Conservation (phyloP, 2,797 vertebrate genomes). For the Borostomias antarcticus region DNA sequence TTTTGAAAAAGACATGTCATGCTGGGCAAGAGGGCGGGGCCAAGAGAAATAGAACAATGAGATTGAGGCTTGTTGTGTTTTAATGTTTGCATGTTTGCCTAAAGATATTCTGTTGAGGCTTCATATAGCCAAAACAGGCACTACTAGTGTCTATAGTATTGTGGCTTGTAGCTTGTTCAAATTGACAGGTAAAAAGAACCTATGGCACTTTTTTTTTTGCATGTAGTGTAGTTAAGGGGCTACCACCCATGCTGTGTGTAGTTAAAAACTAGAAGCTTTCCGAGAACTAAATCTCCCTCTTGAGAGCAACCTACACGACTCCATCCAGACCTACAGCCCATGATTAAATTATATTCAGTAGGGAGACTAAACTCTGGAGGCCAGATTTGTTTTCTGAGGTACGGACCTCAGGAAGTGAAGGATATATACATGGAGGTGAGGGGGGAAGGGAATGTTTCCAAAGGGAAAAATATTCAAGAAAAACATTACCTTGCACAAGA, state of each 20-base stretch:
- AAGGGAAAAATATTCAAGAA: background rate
- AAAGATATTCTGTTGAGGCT: background rate
- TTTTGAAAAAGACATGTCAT: conserved; percentile 56
- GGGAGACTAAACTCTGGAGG: background rate
- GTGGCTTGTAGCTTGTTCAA: background rate
- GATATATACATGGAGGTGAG: background rate
- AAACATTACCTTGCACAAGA: background rate
- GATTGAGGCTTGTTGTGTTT: background rate
- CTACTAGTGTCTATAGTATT: background rate
- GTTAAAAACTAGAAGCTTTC: background rate
- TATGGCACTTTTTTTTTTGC: too few relatives aligned
- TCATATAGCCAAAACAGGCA: background rate
- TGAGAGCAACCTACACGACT: too few relatives aligned
- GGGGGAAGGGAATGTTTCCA: too few relatives aligned
- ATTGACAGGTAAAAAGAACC: background rate
- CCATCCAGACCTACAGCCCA: background rate
- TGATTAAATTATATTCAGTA: conserved; percentile 1
- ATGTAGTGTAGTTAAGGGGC: background rate
- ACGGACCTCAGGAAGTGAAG: background rate
- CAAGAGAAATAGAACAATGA: conserved; percentile 39
- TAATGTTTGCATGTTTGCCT: background rate
- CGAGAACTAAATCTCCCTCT: background rate
- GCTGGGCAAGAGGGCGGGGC: conserved; percentile 29
- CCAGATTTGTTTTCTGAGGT: background rate
- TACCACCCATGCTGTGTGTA: conserved; percentile 3